Evolutionary conservation across 2,888 invertebrate genomes (phyloP).

Genomic region (Nomada ruficornis): DNA sequence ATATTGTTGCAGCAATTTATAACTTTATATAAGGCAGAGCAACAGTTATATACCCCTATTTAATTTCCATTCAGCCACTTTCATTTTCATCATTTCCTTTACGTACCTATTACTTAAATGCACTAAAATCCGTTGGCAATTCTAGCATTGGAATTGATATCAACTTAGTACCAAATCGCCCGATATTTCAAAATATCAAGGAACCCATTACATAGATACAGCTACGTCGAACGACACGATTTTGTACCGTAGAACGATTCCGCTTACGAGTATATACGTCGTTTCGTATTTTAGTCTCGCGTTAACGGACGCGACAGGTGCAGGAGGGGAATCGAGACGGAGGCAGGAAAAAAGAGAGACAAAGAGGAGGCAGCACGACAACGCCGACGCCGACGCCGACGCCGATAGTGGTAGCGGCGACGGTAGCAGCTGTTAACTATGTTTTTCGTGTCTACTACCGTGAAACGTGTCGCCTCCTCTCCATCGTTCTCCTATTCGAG

Average conservation of each 20-base stretch:
- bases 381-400: slow-evolving; percentile 39
- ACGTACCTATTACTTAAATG: too few relatives aligned
- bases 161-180: background rate
- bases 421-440: slow-evolving; percentile 68
- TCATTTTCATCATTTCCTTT: too few relatives aligned
- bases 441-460: slow-evolving; percentile 66
- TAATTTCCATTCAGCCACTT: too few relatives aligned
- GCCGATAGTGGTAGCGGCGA: slow-evolving; percentile 40
- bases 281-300: slow-evolving; percentile 74
- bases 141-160: too few relatives aligned
- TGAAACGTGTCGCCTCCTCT: slow-evolving; percentile 51
- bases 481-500: background rate
- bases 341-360: slow-evolving; percentile 3
- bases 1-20: too few relatives aligned
- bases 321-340: slow-evolving; percentile 43
- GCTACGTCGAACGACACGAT: slow-evolving; percentile 33
- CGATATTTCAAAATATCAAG: background rate
- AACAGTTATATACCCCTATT: too few relatives aligned
- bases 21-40: too few relatives aligned
- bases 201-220: slow-evolving; percentile 5
- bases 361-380: slow-evolving; percentile 38
- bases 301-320: slow-evolving; percentile 81
- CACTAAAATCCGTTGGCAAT: too few relatives aligned
- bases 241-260: slow-evolving; percentile 55
- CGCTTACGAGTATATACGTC: slow-evolving; percentile 49